These are phyloP conservation scores for Holothuria scabra DNA, from an alignment of 53 echinoderm and acorn worm species.

Conservation along the genomic window DNA sequence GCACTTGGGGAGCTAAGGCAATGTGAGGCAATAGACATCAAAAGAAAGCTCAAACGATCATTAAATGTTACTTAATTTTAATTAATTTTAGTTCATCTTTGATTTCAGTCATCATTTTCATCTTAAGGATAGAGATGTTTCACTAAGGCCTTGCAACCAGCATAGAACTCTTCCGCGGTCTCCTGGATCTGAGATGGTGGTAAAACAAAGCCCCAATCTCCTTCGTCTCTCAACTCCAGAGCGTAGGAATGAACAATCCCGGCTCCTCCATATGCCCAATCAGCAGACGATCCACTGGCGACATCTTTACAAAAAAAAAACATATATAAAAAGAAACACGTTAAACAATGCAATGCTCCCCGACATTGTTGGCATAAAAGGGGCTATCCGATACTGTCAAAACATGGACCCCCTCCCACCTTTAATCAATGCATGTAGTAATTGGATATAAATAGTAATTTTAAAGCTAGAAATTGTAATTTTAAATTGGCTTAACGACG, in stretches of 20 bases:
- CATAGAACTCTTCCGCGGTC: constrained; percentile 56
- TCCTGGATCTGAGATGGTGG: constrained; percentile 48
- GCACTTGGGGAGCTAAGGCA: too few relatives aligned
- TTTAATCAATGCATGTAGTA: too few relatives aligned
- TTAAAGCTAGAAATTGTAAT: too few relatives aligned
- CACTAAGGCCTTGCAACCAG: constrained; percentile 20
- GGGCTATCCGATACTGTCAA: too few relatives aligned
- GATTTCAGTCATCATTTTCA: not conserved
- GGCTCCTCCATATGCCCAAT: constrained; percentile 61
- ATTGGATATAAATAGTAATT: too few relatives aligned
- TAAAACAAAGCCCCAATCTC: constrained; percentile 60
- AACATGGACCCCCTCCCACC: too few relatives aligned
- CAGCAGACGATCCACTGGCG: constrained; percentile 60
- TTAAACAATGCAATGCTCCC: too few relatives aligned
- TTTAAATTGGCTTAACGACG: too few relatives aligned
- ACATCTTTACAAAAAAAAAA: constrained; percentile 34
- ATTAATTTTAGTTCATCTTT: not conserved
- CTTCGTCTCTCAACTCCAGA: constrained; percentile 64
- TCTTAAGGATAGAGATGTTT: not conserved
- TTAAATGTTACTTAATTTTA: too few relatives aligned
- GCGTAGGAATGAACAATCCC: constrained; percentile 63
- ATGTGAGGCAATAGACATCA: too few relatives aligned
- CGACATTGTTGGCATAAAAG: too few relatives aligned
- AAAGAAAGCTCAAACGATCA: too few relatives aligned
- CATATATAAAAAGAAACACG: not conserved